Conservation (phyloP, 2,888 invertebrate genomes). For the Eurytoma californica region DNA sequence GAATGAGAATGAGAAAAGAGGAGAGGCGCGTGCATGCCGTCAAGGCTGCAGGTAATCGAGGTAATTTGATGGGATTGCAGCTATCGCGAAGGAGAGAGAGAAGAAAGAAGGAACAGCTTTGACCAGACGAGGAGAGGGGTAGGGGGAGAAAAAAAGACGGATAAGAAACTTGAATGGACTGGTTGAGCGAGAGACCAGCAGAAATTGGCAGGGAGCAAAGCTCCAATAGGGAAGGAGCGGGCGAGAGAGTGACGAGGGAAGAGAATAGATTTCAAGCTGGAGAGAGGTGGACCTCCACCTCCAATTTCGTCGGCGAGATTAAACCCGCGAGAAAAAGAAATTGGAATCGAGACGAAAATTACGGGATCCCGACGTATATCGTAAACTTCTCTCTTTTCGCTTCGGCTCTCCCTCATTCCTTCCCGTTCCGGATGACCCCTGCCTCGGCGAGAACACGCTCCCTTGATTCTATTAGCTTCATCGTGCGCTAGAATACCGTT, state of each 20-base stretch:
- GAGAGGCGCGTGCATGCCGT: slow-evolving; percentile 60
- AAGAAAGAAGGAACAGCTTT: slow-evolving; percentile 29
- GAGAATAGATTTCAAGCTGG: slow-evolving; percentile 36
- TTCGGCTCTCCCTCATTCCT: slow-evolving; percentile 9
- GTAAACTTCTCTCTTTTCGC: slow-evolving; percentile 52
- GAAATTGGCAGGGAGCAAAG: slow-evolving; percentile 39
- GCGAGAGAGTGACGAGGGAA: slow-evolving; percentile 36
- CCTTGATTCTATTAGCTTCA: slow-evolving; percentile 18
- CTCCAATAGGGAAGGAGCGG: slow-evolving; percentile 24
- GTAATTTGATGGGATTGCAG: slow-evolving; percentile 68
- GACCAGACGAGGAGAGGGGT: slow-evolving; percentile 6
- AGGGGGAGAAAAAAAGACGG: slow-evolving; percentile 45
- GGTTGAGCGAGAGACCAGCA: slow-evolving; percentile 46
- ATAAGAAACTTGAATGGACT: slow-evolving; percentile 52
- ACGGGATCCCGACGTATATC: slow-evolving; percentile 60
- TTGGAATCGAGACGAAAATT: slow-evolving; percentile 68
- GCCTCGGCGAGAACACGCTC: no score
- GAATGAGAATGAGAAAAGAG: slow-evolving; percentile 15
- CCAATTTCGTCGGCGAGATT: slow-evolving; percentile 65
- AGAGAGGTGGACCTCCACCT: slow-evolving; percentile 53
- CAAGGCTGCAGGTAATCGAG: slow-evolving; percentile 67
- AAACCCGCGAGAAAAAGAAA: slow-evolving; percentile 67
- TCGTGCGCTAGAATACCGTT: background rate
- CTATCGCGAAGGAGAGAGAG: slow-evolving; percentile 57
- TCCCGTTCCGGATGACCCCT: slow-evolving; percentile 17